phyloP scores from a whole-genome alignment of 2,797 vertebrate species.

The Parambassis ranga region DNA sequence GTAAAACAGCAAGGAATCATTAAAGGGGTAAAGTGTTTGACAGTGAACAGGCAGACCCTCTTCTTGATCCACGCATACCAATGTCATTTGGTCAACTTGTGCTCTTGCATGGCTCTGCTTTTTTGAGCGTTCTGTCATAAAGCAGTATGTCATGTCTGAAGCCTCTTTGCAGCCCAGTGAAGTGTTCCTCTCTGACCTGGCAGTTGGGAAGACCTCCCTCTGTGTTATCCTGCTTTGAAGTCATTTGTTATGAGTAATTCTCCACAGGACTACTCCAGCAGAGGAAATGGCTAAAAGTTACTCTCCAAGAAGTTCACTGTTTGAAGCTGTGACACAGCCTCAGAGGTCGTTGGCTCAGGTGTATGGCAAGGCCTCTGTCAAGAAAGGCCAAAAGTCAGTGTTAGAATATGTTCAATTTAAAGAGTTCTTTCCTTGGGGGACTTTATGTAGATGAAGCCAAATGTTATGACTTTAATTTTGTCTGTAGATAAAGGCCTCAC shows the following conservation, averaged over 20 bases:
- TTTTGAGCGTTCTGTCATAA: slow-evolving; percentile 60
- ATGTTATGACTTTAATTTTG: no score
- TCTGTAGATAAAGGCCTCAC: neutral
- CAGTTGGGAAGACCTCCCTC: slow-evolving; percentile 32
- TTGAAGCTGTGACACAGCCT: slow-evolving; percentile 48
- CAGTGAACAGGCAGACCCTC: slow-evolving; percentile 42
- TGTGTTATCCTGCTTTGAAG: slow-evolving; percentile 69
- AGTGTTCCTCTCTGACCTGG: slow-evolving; percentile 57
- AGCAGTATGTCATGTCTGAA: slow-evolving; percentile 53
- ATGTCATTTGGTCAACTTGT: slow-evolving; percentile 45
- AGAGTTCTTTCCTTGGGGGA: neutral
- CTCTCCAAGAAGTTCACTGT: slow-evolving; percentile 35
- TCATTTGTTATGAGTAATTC: slow-evolving; percentile 78
- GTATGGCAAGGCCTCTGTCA: neutral
- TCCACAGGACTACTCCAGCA: slow-evolving; percentile 57
- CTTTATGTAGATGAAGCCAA: neutral
- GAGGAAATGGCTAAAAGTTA: slow-evolving; percentile 64
- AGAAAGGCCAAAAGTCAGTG: slow-evolving; percentile 7
- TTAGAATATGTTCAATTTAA: slow-evolving; percentile 20
- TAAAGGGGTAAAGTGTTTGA: slow-evolving; percentile 40
- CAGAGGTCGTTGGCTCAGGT: slow-evolving; percentile 25
- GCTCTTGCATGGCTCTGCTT: slow-evolving; percentile 38
- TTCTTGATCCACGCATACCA: slow-evolving; percentile 46
- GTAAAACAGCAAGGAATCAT: slow-evolving; percentile 33
- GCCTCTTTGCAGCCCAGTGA: slow-evolving; percentile 18